Evolutionary conservation across 2,113 vertebrate species (phyloP).

Genomic region (Tyrannus savana): DNA sequence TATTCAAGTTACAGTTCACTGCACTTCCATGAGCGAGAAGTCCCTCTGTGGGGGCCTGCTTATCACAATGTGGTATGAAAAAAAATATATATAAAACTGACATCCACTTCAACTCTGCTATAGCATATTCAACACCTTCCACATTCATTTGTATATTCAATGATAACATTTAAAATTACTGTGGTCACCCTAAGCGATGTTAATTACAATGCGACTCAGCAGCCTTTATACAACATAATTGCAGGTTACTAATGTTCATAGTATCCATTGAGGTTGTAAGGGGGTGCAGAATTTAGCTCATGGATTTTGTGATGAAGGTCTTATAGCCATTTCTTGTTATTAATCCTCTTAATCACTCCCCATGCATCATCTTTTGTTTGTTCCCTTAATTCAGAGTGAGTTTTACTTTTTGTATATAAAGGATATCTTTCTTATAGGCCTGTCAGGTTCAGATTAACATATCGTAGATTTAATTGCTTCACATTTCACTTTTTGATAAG

Average conservation of each 20-base stretch:
- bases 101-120: constrained; percentile 15
- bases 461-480: constrained; percentile 68
- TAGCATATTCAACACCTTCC: constrained; percentile 64
- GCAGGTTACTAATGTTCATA: constrained; percentile 61
- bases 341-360: constrained; percentile 64
- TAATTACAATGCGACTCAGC: constrained; percentile 49
- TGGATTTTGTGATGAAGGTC: constrained; percentile 59
- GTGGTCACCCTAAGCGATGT: constrained; percentile 65
- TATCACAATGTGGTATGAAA: not conserved
- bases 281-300: constrained; percentile 60
- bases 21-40: not conserved
- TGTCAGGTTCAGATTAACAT: constrained; percentile 54
- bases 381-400: constrained; percentile 51
- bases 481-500: constrained; percentile 64
- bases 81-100: not conserved
- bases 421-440: constrained; percentile 44
- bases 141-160: constrained; percentile 39
- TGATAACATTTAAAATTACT: constrained; percentile 62
- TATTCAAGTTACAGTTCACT: not conserved
- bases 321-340: constrained; percentile 54
- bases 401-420: constrained; percentile 57
- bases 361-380: constrained; percentile 61
- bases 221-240: constrained; percentile 67
- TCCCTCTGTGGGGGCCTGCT: not conserved
- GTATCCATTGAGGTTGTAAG: constrained; percentile 63